Evolutionary conservation across 1,140 invertebrate species (phyloP).

Genomic region (Micrasema longulum): DNA sequence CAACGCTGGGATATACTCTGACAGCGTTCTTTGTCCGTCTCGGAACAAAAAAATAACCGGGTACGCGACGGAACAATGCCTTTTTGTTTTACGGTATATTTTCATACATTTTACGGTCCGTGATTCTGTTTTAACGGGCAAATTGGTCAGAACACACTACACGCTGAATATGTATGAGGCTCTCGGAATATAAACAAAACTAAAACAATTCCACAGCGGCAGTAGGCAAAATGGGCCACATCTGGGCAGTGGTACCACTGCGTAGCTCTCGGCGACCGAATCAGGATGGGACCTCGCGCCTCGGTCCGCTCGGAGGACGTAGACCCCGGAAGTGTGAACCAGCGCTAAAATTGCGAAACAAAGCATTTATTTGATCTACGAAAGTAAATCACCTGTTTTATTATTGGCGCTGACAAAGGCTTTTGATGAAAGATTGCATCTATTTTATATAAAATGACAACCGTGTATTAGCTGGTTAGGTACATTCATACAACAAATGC

Average conservation of each 20-base stretch:
- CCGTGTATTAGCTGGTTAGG: too few relatives aligned
- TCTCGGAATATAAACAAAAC: slow-evolving; percentile 52
- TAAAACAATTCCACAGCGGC: slow-evolving; percentile 47
- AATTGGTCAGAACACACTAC: slow-evolving; percentile 54
- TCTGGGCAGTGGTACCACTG: too few relatives aligned
- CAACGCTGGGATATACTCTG: slow-evolving; percentile 29
- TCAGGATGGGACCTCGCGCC: too few relatives aligned
- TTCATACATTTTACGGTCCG: slow-evolving; percentile 56
- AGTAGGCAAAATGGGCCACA: slow-evolving; percentile 30
- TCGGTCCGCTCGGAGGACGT: slow-evolving; percentile 22
- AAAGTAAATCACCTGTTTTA: slow-evolving; percentile 24
- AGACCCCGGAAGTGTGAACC: slow-evolving; percentile 36
- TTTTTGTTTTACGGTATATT: slow-evolving; percentile 56
- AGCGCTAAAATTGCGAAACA: slow-evolving; percentile 19
- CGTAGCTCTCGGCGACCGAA: too few relatives aligned
- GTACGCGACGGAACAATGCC: slow-evolving; percentile 54
- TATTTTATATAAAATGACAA: slow-evolving; percentile 7
- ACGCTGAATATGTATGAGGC: slow-evolving; percentile 54
- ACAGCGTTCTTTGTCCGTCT: slow-evolving; percentile 49
- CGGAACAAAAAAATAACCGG: slow-evolving; percentile 54
- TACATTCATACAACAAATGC: too few relatives aligned
- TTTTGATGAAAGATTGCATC: slow-evolving; percentile 22
- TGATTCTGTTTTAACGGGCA: slow-evolving; percentile 55
- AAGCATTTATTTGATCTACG: slow-evolving; percentile 29
- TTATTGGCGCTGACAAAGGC: slow-evolving; percentile 3